Evolutionary conservation across 2,888 invertebrate genomes (phyloP).

Genomic region (Hirtodrosophila duncani): DNA sequence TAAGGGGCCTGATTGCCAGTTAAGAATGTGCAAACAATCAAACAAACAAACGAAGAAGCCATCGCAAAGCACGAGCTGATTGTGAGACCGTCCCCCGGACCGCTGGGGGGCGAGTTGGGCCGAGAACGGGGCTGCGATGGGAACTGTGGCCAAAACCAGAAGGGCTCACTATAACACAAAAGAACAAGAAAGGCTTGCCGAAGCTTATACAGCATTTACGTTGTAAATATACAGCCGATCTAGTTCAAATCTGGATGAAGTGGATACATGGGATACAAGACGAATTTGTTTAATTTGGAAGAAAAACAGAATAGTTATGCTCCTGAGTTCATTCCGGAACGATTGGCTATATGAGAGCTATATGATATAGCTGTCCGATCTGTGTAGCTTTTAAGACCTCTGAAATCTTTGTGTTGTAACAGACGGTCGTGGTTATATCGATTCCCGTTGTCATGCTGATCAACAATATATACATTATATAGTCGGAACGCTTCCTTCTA

Average conservation of each 20-base stretch:
- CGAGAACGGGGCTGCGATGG: not conserved
- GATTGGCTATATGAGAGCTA: too few species aligned
- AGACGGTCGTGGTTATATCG: too few species aligned
- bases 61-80: slow-evolving; percentile 41
- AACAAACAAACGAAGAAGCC: slow-evolving; percentile 42
- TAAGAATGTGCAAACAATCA: slow-evolving; percentile 65
- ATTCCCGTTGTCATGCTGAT: too few species aligned
- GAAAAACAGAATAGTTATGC: too few species aligned
- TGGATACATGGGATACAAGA: too few species aligned
- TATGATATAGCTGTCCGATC: too few species aligned
- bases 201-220: slow-evolving; percentile 4
- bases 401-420: too few species aligned
- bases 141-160: slow-evolving; percentile 20
- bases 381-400: too few species aligned
- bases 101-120: not conserved
- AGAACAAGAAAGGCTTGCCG: slow-evolving; percentile 48
- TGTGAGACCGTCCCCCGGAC: slow-evolving; percentile 34
- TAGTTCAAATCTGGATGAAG: not conserved
- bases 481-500: too few species aligned
- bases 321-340: too few species aligned
- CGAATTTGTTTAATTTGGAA: too few species aligned
- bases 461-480: too few species aligned
- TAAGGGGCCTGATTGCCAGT: slow-evolving; percentile 53
- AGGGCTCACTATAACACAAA: slow-evolving; percentile 58
- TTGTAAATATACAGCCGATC: not conserved